Evolutionary conservation across 2,888 invertebrate species (phyloP).

Genomic region (Pterostichus madidus): DNA sequence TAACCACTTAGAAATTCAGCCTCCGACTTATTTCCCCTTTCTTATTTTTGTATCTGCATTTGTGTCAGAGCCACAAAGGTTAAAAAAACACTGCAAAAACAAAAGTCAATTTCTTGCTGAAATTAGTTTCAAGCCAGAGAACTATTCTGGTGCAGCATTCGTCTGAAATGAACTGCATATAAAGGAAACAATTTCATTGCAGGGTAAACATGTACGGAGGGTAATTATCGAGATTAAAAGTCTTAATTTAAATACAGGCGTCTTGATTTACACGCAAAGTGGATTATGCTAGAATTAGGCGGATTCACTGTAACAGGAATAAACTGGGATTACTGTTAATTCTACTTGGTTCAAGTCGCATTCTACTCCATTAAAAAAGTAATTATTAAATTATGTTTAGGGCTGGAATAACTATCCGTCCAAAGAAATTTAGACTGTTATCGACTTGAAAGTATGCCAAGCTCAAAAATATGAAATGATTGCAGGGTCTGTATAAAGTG

Average conservation of each 20-base stretch:
- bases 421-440: too few relatives aligned
- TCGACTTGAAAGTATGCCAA: too few relatives aligned
- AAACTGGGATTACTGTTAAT: constrained; percentile 31
- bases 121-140: constrained; percentile 25
- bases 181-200: constrained; percentile 11
- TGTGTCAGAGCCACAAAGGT: constrained; percentile 33
- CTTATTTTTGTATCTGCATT: constrained; percentile 39
- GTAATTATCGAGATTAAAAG: constrained; percentile 52
- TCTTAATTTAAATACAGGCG: constrained; percentile 25
- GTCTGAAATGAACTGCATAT: not conserved
- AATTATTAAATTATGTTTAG: too few relatives aligned
- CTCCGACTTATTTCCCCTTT: constrained; percentile 38
- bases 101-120: constrained; percentile 27
- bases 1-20: constrained; percentile 29
- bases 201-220: not conserved
- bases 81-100: constrained; percentile 3
- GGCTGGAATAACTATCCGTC: too few relatives aligned
- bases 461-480: too few relatives aligned
- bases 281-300: constrained; percentile 24
- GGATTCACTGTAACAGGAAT: not conserved
- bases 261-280: constrained; percentile 39
- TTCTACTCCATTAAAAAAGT: not conserved
- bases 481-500: too few relatives aligned
- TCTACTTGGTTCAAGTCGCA: not conserved
- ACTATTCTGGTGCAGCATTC: not conserved